Conservation (phyloP, 2,888 invertebrate species). For the Athalia rosae region DNA sequence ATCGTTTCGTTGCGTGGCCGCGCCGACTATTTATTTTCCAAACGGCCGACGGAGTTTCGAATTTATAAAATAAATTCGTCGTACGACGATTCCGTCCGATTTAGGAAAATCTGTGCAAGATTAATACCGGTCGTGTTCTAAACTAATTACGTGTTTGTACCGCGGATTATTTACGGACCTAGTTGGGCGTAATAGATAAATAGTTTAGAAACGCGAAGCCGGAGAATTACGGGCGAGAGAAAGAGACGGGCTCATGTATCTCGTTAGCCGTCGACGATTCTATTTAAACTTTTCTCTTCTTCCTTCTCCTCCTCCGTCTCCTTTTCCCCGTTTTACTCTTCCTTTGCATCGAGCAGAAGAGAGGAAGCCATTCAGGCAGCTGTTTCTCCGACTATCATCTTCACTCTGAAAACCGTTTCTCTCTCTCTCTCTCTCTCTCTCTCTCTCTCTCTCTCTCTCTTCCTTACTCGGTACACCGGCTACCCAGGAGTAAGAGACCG, state of each 20-base stretch:
- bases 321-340: not conserved
- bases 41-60: not conserved
- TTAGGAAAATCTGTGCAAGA: constrained; percentile 7
- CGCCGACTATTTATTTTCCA: not conserved
- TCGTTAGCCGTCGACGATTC: constrained; percentile 37
- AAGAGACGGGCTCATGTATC: constrained; percentile 34
- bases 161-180: constrained; percentile 33
- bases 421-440: too few relatives aligned
- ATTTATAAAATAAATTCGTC: constrained; percentile 11
- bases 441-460: too few relatives aligned
- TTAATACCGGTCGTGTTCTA: constrained; percentile 18
- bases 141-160: constrained; percentile 40
- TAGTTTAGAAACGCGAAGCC: constrained; percentile 16
- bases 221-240: not conserved
- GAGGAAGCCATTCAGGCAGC: not conserved
- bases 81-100: constrained; percentile 11
- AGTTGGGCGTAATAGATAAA: constrained; percentile 5
- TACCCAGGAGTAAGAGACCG: not conserved
- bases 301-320: not conserved
- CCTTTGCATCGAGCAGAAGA: too few relatives aligned
- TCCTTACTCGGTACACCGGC: too few relatives aligned
- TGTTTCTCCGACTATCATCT: not conserved
- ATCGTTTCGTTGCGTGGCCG: not conserved
- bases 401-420: too few relatives aligned
- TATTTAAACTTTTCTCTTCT: constrained; percentile 32